Conservation (phyloP, 2,113 vertebrate genomes). For the Strix aluco region DNA sequence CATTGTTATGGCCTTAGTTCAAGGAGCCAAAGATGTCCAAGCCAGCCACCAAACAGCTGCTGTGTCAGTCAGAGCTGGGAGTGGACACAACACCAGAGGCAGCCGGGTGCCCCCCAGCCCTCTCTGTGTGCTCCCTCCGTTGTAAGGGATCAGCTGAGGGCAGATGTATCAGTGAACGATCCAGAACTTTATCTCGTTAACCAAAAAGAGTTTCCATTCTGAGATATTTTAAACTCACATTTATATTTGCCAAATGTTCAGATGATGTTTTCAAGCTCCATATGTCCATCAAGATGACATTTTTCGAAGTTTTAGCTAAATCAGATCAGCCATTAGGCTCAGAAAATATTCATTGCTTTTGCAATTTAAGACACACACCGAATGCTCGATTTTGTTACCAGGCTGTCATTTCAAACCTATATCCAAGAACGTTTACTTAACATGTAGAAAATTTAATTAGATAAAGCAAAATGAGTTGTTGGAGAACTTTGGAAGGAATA, state of each 20-base stretch:
- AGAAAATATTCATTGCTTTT: not conserved
- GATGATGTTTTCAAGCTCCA: not conserved
- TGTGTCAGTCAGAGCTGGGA: not conserved
- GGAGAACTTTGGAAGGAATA: not conserved
- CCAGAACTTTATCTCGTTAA: not conserved
- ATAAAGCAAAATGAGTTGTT: not conserved
- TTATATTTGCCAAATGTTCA: not conserved
- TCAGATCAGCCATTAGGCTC: not conserved
- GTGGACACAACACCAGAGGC: accelerated
- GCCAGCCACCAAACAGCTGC: not conserved
- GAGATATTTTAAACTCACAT: not conserved
- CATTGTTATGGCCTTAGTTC: not conserved
- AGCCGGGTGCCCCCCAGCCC: not conserved
- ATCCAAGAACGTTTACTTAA: not conserved
- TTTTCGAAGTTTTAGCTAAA: not conserved
- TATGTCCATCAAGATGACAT: not conserved
- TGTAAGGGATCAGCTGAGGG: not conserved
- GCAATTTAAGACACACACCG: not conserved
- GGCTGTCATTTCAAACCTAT: not conserved
- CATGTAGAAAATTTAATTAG: not conserved
- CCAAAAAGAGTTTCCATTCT: not conserved
- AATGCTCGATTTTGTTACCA: not conserved
- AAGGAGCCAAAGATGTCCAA: not conserved
- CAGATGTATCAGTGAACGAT: not conserved
- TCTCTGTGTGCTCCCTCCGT: not conserved